phyloP scores from a whole-genome alignment of 2,888 invertebrate genomes.

The Pemphredon lugubris region DNA sequence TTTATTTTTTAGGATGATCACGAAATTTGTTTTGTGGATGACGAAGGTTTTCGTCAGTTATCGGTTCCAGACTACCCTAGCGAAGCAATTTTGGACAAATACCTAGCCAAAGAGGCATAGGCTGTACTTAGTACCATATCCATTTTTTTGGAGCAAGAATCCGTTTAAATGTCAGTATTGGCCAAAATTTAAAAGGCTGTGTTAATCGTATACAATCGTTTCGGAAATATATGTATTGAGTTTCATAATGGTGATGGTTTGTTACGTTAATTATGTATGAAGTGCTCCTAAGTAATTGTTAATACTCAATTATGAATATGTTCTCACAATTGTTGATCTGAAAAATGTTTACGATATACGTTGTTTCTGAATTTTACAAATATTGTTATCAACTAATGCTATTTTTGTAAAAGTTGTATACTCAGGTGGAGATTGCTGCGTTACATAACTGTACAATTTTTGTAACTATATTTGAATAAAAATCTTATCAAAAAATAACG shows the following conservation, averaged over 20 bases:
- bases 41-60: slow-evolving; percentile 94
- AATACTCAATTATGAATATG: too few species aligned
- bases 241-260: slow-evolving; percentile 13
- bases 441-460: slow-evolving; percentile 6
- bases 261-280: too few species aligned
- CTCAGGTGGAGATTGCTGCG: slow-evolving; percentile 10
- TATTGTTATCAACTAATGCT: background rate
- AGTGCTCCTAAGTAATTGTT: too few species aligned
- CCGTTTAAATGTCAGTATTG: slow-evolving; percentile 32
- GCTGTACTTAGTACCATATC: background rate
- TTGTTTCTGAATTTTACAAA: slow-evolving; percentile 18
- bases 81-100: slow-evolving; percentile 89
- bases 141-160: background rate
- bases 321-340: background rate
- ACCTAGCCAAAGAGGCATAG: slow-evolving; percentile 85
- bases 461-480: slow-evolving; percentile 20
- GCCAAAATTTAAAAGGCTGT: slow-evolving; percentile 3
- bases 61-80: slow-evolving; percentile 93
- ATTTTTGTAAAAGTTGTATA: slow-evolving; percentile 28
- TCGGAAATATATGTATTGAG: background rate
- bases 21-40: slow-evolving; percentile 99
- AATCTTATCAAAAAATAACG: slow-evolving; percentile 5
- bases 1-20: slow-evolving; percentile 88
- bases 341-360: slow-evolving; percentile 5
- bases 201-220: background rate